Evolutionary conservation across 2,797 vertebrate genomes (phyloP).

Genomic region (Betta splendens): DNA sequence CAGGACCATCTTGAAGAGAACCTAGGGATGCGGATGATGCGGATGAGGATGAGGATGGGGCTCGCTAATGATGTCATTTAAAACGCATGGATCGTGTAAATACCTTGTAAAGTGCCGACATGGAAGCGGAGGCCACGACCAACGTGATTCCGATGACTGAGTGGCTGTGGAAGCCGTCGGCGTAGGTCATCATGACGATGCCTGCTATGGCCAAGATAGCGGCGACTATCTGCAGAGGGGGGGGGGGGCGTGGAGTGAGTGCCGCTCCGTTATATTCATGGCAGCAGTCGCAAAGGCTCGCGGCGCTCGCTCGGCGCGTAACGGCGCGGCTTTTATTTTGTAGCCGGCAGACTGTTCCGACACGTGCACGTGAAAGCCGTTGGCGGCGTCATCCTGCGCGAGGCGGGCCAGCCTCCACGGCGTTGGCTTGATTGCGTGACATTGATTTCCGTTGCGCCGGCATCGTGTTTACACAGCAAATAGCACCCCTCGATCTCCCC

Average conservation of each 20-base stretch:
- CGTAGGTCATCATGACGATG: slow-evolving; percentile 98
- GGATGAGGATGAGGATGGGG: too few species aligned
- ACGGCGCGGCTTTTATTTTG: slow-evolving; percentile 18
- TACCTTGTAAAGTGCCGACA: slow-evolving; percentile 97
- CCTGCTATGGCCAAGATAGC: slow-evolving; percentile 98
- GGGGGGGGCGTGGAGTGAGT: slow-evolving; percentile 30
- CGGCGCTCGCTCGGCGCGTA: slow-evolving; percentile 24
- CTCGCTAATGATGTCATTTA: neutral
- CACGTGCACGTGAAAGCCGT: slow-evolving; percentile 1
- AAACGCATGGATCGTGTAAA: neutral
- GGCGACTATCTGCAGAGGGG: slow-evolving; percentile 89
- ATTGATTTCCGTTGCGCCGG: slow-evolving; percentile 58
- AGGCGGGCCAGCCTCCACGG: slow-evolving; percentile 24
- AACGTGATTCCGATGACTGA: slow-evolving; percentile 95
- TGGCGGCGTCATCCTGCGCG: slow-evolving; percentile 20
- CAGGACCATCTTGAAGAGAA: slow-evolving; percentile 96
- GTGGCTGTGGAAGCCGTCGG: slow-evolving; percentile 96
- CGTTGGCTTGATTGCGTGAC: slow-evolving; percentile 40
- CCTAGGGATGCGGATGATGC: too few species aligned
- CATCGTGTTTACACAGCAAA: slow-evolving; percentile 59
- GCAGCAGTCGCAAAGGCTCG: too few species aligned
- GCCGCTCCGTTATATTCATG: too few species aligned
- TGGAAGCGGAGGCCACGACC: slow-evolving; percentile 94
- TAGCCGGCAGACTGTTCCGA: slow-evolving; percentile 6
- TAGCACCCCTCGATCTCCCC: slow-evolving; percentile 11